These are phyloP conservation scores for Boulengeromyrus knoepffleri DNA, from an alignment of 2,113 vertebrate species.

Conservation along the genomic window DNA sequence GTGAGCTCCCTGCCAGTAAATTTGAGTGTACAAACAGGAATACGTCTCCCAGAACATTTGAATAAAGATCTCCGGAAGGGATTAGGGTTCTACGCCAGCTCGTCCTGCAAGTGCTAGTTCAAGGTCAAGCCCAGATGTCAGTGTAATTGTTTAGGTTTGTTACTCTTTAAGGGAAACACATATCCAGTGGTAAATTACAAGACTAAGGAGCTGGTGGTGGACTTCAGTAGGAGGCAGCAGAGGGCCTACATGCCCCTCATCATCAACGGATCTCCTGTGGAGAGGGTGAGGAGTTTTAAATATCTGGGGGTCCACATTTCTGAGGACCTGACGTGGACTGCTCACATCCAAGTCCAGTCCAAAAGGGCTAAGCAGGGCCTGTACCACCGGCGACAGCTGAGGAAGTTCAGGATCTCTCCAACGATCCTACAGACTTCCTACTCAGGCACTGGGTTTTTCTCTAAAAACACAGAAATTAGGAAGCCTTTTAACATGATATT, in stretches of 20 bases:
- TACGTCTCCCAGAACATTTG: not conserved
- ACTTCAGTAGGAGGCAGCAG: too few species aligned
- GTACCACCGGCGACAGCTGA: too few species aligned
- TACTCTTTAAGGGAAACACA: not conserved
- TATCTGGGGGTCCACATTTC: too few species aligned
- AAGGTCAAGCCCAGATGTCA: not conserved
- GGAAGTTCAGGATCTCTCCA: too few species aligned
- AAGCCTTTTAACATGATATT: not conserved
- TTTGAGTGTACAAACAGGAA: constrained; percentile 5
- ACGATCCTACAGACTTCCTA: too few species aligned
- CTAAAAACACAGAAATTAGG: not conserved
- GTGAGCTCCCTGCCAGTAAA: not conserved
- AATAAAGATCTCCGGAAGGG: not conserved
- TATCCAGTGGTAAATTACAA: not conserved
- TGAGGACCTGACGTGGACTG: too few species aligned
- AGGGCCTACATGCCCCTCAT: too few species aligned
- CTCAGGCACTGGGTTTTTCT: not conserved
- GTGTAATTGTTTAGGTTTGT: not conserved
- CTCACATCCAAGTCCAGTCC: too few species aligned
- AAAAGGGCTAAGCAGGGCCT: too few species aligned
- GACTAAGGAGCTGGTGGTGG: too few species aligned
- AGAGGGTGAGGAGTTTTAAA: too few species aligned
- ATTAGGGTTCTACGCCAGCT: not conserved
- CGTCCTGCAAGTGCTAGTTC: not conserved
- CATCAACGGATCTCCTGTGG: too few species aligned